phyloP scores from a whole-genome alignment of 2,888 invertebrate genomes.

The Synanthedon tipuliformis region DNA sequence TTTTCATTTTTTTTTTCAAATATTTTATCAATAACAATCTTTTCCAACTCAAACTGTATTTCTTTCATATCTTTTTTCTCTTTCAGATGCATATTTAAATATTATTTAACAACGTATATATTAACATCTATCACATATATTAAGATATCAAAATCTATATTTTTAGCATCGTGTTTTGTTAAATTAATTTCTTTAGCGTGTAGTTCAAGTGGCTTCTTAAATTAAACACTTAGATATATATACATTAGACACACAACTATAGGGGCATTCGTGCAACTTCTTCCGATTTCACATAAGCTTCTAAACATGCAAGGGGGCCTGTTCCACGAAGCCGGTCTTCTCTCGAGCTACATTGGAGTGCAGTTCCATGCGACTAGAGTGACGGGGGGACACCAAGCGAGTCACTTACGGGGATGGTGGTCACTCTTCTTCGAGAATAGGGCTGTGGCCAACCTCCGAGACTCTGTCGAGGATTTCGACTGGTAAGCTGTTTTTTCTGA shows the following conservation, averaged over 20 bases:
- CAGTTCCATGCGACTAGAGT: conserved; percentile 60
- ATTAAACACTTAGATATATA: conserved; percentile 6
- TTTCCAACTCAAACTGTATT: too few relatives aligned
- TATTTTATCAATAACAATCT: too few relatives aligned
- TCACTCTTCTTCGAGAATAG: conserved; percentile 46
- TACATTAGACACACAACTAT: conserved; percentile 49
- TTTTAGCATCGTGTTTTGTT: too few relatives aligned
- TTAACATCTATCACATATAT: too few relatives aligned
- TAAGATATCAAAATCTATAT: too few relatives aligned
- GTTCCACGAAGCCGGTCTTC: conserved; percentile 52
- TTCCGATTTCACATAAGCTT: conserved; percentile 53
- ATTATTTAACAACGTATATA: too few relatives aligned
- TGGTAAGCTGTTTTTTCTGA: conserved; percentile 60
- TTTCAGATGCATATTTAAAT: too few relatives aligned
- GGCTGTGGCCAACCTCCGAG: conserved; percentile 31
- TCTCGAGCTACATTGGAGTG: conserved; percentile 42
- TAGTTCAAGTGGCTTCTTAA: not conserved
- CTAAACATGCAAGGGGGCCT: conserved; percentile 66
- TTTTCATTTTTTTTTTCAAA: too few relatives aligned
- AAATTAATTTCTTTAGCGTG: too few relatives aligned
- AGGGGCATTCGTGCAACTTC: conserved; percentile 49
- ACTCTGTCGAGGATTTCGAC: conserved; percentile 50
- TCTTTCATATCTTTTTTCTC: too few relatives aligned
- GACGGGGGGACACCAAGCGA: conserved; percentile 53
- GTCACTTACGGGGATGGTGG: conserved; percentile 58